Percentiles rank a stretch among this genome's conserved stretches.
Evolutionary conservation across 2,113 vertebrate species (phyloP).

Genomic region (Tautogolabrus adspersus): DNA sequence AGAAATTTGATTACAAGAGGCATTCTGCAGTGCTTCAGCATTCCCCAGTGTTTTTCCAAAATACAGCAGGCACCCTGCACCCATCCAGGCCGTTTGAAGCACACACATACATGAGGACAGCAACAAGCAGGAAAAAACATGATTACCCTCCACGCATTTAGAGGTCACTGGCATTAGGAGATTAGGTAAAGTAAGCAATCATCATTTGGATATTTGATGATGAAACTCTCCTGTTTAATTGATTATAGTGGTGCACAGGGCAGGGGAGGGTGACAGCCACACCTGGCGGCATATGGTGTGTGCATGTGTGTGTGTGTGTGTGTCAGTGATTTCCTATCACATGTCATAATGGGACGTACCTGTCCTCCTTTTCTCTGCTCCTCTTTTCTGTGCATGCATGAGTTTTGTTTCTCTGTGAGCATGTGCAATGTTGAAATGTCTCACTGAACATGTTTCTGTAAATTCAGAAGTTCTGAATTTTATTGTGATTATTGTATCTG

Average conservation of each 20-base stretch:
- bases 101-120: conserved; percentile 43
- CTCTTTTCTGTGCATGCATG: conserved; percentile 10
- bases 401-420: background rate
- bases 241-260: conserved; percentile 81
- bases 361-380: conserved; percentile 54
- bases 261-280: conserved; percentile 74
- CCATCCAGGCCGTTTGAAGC: conserved; percentile 45
- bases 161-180: conserved; percentile 84
- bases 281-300: conserved; percentile 79
- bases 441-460: too few species aligned
- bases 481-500: too few species aligned
- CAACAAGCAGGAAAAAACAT: conserved; percentile 69
- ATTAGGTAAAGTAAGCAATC: conserved; percentile 85
- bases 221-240: conserved; percentile 86
- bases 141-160: conserved; percentile 73
- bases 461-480: too few species aligned
- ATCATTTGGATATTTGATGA: conserved; percentile 87
- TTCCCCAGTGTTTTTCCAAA: conserved; percentile 78
- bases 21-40: conserved; percentile 73
- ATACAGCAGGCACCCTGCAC: conserved; percentile 60
- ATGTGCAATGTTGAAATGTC: too few species aligned
- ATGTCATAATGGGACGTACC: conserved; percentile 56
- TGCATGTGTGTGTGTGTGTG: conserved; percentile 28
- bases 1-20: conserved; percentile 79
- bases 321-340: conserved; percentile 31